phyloP scores from a whole-genome alignment of 2,113 vertebrate species.

The Acanthochromis polyacanthus region DNA sequence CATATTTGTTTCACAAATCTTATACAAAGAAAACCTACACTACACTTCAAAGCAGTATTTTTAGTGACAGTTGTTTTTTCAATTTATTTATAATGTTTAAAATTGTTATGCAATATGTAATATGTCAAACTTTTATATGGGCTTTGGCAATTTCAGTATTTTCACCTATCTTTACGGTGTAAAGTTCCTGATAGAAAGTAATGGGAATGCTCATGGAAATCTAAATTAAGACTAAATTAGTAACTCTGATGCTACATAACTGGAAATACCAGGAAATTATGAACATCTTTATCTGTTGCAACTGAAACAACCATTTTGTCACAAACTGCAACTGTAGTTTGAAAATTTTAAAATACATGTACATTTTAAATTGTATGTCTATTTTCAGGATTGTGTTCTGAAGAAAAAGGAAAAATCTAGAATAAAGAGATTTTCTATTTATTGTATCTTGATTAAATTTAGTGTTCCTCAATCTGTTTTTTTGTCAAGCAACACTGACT shows the following conservation, averaged over 20 bases:
- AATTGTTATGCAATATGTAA: slow-evolving; percentile 23
- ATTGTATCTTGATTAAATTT: slow-evolving; percentile 37
- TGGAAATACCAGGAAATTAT: too few relatives aligned
- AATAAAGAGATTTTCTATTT: slow-evolving; percentile 58
- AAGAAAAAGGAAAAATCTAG: slow-evolving; percentile 32
- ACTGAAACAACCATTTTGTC: slow-evolving; percentile 2
- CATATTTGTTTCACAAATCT: not conserved
- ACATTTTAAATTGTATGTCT: slow-evolving; percentile 13
- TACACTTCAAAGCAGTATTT: slow-evolving; percentile 34
- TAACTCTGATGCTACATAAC: too few relatives aligned
- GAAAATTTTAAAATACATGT: slow-evolving; percentile 33
- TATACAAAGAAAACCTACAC: slow-evolving; percentile 8
- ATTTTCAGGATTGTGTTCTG: slow-evolving; percentile 10
- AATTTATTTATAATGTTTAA: slow-evolving; percentile 56
- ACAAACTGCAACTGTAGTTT: slow-evolving; percentile 6
- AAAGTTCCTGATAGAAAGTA: slow-evolving; percentile 3
- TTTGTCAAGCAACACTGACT: too few relatives aligned
- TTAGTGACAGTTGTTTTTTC: slow-evolving; percentile 17
- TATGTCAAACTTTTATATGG: slow-evolving; percentile 13
- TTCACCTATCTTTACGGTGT: not conserved
- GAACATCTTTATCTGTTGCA: not conserved
- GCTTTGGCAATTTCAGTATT: slow-evolving; percentile 23
- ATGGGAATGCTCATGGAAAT: not conserved
- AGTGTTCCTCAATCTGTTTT: not conserved
- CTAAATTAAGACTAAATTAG: not conserved